phyloP scores from a whole-genome alignment of 2,113 vertebrate species.

The Carollia perspicillata region DNA sequence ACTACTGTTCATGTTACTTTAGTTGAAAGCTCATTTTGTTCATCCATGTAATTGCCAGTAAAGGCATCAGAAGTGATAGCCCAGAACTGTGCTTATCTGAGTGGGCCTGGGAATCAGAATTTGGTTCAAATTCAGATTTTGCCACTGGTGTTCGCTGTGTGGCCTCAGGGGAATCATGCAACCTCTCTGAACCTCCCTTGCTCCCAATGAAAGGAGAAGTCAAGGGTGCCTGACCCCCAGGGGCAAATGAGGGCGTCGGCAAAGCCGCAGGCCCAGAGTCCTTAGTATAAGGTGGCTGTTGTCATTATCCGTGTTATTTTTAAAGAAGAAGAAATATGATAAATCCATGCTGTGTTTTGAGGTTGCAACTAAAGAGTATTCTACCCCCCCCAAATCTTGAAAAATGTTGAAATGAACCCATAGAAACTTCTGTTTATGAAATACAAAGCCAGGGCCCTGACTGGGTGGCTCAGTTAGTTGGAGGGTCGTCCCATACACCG shows the following conservation, averaged over 20 bases:
- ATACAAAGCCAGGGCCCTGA: too few relatives aligned
- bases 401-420: background rate
- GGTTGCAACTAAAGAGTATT: background rate
- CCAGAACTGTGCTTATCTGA: background rate
- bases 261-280: background rate
- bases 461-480: too few relatives aligned
- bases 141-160: background rate
- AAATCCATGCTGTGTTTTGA: background rate
- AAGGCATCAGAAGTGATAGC: background rate
- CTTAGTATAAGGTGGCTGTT: background rate
- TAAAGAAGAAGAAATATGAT: background rate
- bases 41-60: background rate
- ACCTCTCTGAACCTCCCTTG: background rate
- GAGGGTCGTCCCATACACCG: too few relatives aligned
- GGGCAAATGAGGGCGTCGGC: background rate
- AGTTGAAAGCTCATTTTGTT: background rate
- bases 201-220: background rate
- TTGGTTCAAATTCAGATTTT: background rate
- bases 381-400: background rate
- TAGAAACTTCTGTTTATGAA: background rate
- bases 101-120: background rate
- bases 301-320: background rate
- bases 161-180: background rate
- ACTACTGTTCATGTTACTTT: background rate
- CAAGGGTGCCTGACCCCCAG: too few relatives aligned